These are phyloP conservation scores for Psophia crepitans DNA, from an alignment of 2,113 vertebrate genomes.

Conservation along the genomic window DNA sequence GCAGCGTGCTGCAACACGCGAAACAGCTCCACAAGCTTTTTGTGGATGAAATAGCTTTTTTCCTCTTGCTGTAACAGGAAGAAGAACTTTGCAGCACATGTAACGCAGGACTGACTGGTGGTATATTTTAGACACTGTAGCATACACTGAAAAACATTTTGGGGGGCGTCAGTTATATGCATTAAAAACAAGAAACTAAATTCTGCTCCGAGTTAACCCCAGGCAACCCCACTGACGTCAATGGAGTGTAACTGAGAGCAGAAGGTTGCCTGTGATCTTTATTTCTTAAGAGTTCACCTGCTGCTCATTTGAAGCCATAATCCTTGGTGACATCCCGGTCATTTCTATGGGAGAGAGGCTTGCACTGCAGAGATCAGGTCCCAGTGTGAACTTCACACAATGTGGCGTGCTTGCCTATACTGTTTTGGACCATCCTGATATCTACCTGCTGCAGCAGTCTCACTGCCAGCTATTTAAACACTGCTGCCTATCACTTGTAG, in stretches of 20 bases:
- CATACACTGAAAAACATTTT: background rate
- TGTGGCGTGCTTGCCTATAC: background rate
- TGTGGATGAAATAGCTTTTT: background rate
- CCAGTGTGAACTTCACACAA: background rate
- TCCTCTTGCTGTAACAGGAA: background rate
- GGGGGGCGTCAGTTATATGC: background rate
- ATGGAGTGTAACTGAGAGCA: conserved; percentile 58
- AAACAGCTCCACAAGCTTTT: background rate
- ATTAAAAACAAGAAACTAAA: background rate
- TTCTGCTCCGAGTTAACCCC: conserved; percentile 23
- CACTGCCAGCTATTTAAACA: background rate
- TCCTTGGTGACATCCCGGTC: conserved; percentile 54
- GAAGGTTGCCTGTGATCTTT: conserved; percentile 57
- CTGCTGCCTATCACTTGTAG: background rate
- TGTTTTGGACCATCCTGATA: background rate
- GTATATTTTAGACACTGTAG: background rate
- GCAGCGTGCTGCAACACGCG: accelerated
- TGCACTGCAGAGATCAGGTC: background rate
- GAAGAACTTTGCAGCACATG: background rate
- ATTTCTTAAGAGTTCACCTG: conserved; percentile 59
- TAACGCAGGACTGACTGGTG: background rate
- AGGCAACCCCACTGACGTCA: conserved; percentile 47
- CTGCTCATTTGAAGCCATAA: conserved; percentile 59
- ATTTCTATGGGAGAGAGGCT: background rate
- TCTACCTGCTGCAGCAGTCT: background rate